Evolutionary conservation across 2,797 vertebrate species (phyloP).

Genomic region (Lithobates sylvaticus): DNA sequence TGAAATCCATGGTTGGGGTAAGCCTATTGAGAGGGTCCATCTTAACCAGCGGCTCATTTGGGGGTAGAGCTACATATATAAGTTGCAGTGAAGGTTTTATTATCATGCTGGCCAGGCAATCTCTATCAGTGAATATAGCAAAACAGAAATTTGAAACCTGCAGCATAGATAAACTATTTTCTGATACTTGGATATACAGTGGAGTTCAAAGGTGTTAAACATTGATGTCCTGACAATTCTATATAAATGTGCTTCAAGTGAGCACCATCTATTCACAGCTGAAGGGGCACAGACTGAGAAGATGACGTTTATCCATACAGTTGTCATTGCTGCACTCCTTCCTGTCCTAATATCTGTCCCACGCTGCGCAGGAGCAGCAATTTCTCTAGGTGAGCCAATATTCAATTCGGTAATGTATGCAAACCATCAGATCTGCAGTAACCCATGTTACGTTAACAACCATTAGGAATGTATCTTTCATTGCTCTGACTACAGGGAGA

Average conservation of each 20-base stretch:
- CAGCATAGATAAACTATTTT: constrained; percentile 7
- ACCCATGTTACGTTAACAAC: too few species aligned
- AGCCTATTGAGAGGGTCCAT: too few species aligned
- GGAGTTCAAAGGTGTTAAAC: constrained; percentile 34
- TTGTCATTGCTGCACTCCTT: not conserved
- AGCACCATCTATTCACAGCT: not conserved
- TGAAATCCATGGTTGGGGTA: too few species aligned
- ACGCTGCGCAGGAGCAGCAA: constrained; percentile 1
- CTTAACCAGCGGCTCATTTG: too few species aligned
- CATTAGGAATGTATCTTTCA: too few species aligned
- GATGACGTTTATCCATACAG: constrained; percentile 19
- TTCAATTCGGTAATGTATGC: not conserved
- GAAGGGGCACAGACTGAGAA: not conserved
- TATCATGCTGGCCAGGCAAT: not conserved
- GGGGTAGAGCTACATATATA: not conserved
- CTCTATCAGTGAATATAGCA: not conserved
- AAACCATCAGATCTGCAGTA: not conserved
- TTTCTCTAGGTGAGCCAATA: constrained; percentile 26
- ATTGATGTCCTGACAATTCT: constrained; percentile 12
- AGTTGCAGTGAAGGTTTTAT: not conserved
- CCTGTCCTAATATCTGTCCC: not conserved
- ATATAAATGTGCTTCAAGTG: constrained; percentile 4
- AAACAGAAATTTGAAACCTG: not conserved
- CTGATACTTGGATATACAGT: not conserved
- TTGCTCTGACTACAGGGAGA: too few species aligned